Evolutionary conservation across 2,797 vertebrate genomes (phyloP).

Genomic region (Alectoris magna): DNA sequence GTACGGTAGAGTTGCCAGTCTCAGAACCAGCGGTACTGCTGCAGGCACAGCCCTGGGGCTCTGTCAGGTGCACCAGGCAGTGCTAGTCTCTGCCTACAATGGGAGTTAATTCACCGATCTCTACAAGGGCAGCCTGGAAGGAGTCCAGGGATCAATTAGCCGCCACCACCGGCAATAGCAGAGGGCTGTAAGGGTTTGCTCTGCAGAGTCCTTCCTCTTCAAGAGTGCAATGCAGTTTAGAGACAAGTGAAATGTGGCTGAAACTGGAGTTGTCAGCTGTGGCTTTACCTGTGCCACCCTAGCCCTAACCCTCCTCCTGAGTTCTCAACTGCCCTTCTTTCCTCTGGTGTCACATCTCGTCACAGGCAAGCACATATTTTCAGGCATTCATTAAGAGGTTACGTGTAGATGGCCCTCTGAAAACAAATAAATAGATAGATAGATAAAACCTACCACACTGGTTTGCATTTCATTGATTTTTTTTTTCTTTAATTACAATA

Average conservation of each 20-base stretch:
- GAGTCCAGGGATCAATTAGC: not conserved
- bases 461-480: not conserved
- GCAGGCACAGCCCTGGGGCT: not conserved
- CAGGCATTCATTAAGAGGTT: not conserved
- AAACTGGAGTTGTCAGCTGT: not conserved
- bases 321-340: not conserved
- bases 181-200: not conserved
- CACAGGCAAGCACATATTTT: not conserved
- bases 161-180: fast-evolving
- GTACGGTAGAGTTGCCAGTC: not conserved
- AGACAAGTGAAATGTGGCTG: not conserved
- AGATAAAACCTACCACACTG: not conserved
- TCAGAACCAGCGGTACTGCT: not conserved
- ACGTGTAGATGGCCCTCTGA: not conserved
- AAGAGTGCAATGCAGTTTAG: not conserved
- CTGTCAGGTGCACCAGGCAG: not conserved
- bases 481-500: not conserved
- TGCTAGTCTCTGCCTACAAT: not conserved
- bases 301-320: not conserved
- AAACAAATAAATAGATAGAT: no score
- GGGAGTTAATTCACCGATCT: not conserved
- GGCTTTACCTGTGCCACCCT: not conserved
- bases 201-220: not conserved
- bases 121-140: not conserved
- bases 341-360: not conserved